A percentile compares a stretch with the other conserved stretches of the same genome.
Evolutionary conservation across 2,797 vertebrate genomes (phyloP).

Genomic region (Aplochiton taeniatus): DNA sequence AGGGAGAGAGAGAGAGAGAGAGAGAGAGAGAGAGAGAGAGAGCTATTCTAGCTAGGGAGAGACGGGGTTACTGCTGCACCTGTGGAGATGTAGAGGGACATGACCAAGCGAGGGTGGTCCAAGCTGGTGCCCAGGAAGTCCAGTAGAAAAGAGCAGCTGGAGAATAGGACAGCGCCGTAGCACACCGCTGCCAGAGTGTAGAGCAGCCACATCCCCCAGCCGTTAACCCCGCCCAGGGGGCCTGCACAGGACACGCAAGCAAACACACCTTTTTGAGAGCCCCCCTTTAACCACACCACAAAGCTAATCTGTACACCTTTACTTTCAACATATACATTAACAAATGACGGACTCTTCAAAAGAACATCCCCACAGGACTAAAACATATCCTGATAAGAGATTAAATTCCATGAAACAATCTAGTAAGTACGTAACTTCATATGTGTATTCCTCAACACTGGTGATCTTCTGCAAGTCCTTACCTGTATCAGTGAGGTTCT

Average conservation of each 20-base stretch:
- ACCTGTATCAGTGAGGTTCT: slow-evolving; percentile 59
- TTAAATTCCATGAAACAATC: no score
- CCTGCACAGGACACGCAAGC: slow-evolving; percentile 21
- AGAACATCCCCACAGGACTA: no score
- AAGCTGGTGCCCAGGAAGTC: slow-evolving; percentile 47
- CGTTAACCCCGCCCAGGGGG: slow-evolving; percentile 43
- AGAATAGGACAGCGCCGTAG: slow-evolving; percentile 51
- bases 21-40: slow-evolving; percentile 8
- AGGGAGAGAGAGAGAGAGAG: neutral
- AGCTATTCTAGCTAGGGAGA: slow-evolving; percentile 13
- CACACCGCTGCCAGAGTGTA: slow-evolving; percentile 42
- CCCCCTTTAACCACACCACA: no score
- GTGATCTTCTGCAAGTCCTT: neutral
- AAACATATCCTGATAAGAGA: no score
- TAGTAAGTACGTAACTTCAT: no score
- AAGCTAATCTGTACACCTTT: no score
- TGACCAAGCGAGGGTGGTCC: slow-evolving; percentile 31
- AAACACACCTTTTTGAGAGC: no score
- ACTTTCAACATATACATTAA: no score
- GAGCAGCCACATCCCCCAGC: slow-evolving; percentile 42
- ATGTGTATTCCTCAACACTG: neutral
- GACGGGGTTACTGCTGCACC: slow-evolving; percentile 37
- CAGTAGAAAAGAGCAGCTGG: slow-evolving; percentile 50
- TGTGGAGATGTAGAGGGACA: slow-evolving; percentile 40
- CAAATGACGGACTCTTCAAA: no score